These are phyloP conservation scores for Ceratina japonica DNA, from an alignment of 1,140 invertebrate species.

Conservation along the genomic window DNA sequence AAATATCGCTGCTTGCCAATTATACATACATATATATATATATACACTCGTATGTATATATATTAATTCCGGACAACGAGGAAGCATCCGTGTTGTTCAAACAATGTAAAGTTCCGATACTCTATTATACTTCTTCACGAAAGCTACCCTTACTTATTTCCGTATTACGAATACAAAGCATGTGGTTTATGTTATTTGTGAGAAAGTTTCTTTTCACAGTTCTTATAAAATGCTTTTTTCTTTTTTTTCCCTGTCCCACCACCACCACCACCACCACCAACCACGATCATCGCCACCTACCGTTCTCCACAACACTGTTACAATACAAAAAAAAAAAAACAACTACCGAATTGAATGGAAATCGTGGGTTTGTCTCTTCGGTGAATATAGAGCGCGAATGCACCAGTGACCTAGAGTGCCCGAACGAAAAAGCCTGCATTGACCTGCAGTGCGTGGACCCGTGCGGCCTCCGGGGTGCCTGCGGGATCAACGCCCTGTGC, in stretches of 20 bases:
- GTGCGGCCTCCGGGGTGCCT: conserved; percentile 91
- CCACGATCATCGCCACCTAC: conserved; percentile 47
- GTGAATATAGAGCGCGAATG: conserved; percentile 89
- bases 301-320: conserved; percentile 38
- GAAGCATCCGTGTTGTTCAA: conserved; percentile 39
- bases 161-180: conserved; percentile 81
- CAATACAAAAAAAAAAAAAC: conserved; percentile 12
- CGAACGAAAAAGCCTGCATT: conserved; percentile 94
- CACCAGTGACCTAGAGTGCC: conserved; percentile 93
- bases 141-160: conserved; percentile 60
- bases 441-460: conserved; percentile 92
- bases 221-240: conserved; percentile 85
- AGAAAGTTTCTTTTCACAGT: conserved; percentile 88
- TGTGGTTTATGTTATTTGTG: conserved; percentile 85
- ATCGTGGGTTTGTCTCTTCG: conserved; percentile 41
- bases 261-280: conserved; percentile 69
- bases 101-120: conserved; percentile 55
- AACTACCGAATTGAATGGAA: conserved; percentile 12
- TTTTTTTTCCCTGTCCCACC: conserved; percentile 83
- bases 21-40: conserved; percentile 37
- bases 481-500: conserved; percentile 93
- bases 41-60: conserved; percentile 41
- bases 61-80: conserved; percentile 39
- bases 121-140: conserved; percentile 62
- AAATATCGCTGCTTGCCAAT: conserved; percentile 82